Evolutionary conservation across 2,113 vertebrate genomes (phyloP).

Genomic region (Forbesichthys papilliferus): DNA sequence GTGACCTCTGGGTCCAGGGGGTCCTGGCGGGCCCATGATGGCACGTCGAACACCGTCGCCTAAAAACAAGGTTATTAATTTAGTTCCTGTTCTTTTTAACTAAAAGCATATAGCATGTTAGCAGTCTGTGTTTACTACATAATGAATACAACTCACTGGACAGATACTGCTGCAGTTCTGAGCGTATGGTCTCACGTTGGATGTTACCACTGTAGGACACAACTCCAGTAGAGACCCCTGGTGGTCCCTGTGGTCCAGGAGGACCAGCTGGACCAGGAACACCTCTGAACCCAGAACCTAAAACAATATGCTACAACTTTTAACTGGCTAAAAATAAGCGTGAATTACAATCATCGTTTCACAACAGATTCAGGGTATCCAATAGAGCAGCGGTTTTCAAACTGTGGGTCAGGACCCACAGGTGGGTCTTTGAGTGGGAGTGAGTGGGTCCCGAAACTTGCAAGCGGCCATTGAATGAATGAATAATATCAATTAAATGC

Average conservation of each 20-base stretch:
- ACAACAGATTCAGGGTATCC: neutral
- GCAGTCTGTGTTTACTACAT: neutral
- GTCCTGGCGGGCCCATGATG: constrained; percentile 81
- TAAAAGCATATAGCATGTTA: neutral
- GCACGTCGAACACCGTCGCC: constrained; percentile 84
- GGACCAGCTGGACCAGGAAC: constrained; percentile 84
- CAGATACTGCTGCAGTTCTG: constrained; percentile 89
- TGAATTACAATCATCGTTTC: neutral
- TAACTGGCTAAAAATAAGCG: neutral
- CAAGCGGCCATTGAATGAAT: too few species aligned
- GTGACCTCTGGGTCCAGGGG: constrained; percentile 79
- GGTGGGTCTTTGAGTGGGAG: too few species aligned
- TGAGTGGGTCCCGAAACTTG: too few species aligned
- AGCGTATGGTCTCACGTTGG: constrained; percentile 80
- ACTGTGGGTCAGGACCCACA: too few species aligned
- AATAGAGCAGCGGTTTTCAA: too few species aligned
- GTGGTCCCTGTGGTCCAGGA: constrained; percentile 86
- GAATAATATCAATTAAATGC: too few species aligned
- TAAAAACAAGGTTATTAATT: constrained; percentile 53
- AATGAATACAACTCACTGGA: constrained; percentile 78
- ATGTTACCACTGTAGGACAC: constrained; percentile 76
- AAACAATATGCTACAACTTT: neutral
- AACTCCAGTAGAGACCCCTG: constrained; percentile 75
- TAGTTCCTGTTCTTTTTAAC: too few species aligned
- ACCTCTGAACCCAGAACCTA: constrained; percentile 71